phyloP scores from a whole-genome alignment of 1,140 invertebrate species.

The Drosophila auraria region DNA sequence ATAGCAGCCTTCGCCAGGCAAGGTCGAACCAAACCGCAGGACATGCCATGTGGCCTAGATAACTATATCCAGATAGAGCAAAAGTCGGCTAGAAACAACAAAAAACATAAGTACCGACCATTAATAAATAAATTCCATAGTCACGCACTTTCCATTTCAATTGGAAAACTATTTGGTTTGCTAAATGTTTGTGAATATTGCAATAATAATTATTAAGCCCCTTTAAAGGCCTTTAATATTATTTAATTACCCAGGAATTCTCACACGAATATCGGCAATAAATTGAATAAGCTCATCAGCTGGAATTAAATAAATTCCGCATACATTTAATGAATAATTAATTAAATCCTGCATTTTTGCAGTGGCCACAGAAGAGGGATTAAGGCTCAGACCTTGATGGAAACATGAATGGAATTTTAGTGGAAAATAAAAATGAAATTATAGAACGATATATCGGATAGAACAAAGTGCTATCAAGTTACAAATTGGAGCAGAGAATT shows the following conservation, averaged over 20 bases:
- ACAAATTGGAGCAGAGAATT: slow-evolving; percentile 39
- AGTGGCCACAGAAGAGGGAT: neutral
- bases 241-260: no score
- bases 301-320: no score
- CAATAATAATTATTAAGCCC: neutral
- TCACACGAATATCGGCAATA: no score
- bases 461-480: slow-evolving; percentile 41
- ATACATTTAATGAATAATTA: no score
- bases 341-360: no score
- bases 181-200: neutral
- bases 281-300: no score
- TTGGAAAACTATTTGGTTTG: neutral
- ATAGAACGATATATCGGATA: slow-evolving; percentile 5
- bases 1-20: slow-evolving; percentile 14
- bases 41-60: slow-evolving; percentile 33
- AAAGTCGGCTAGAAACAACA: neutral
- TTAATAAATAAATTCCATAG: slow-evolving; percentile 3
- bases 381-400: neutral
- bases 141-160: slow-evolving; percentile 3
- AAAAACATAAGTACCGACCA: neutral
- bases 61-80: slow-evolving; percentile 7
- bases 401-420: neutral
- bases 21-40: slow-evolving; percentile 25
- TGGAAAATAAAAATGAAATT: neutral
- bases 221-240: no score